Conservation (phyloP, 2,113 vertebrate species). For the Podilymbus podiceps region DNA sequence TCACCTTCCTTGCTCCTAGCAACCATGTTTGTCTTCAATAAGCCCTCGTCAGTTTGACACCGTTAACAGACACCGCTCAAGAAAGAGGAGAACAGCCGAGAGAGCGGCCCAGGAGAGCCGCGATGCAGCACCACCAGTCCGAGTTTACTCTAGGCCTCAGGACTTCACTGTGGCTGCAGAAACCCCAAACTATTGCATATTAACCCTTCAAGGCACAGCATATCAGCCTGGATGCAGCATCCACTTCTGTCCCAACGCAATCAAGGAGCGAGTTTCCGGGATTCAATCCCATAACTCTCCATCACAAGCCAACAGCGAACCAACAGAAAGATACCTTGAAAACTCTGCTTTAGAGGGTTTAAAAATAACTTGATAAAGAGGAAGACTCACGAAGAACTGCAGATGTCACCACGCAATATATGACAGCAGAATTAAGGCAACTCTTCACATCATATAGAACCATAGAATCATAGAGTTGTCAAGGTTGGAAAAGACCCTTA, state of each 20-base stretch:
- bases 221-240: neutral
- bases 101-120: neutral
- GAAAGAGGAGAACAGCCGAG: neutral
- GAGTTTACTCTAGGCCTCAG: neutral
- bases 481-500: too few relatives aligned
- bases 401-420: neutral
- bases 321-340: neutral
- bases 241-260: accelerated
- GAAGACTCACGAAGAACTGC: neutral
- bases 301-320: neutral
- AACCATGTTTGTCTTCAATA: neutral
- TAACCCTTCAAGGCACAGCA: neutral
- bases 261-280: neutral
- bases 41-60: neutral
- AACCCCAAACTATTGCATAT: neutral
- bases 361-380: neutral
- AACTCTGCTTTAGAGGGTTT: neutral
- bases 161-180: neutral
- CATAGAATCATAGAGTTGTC: too few relatives aligned
- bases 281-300: neutral
- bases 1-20: neutral
- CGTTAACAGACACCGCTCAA: neutral
- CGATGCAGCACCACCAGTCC: too few relatives aligned
- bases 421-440: neutral
- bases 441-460: neutral